Evolutionary conservation across 1,140 invertebrate genomes (phyloP).

Genomic region (Acyrthosiphon pisum): DNA sequence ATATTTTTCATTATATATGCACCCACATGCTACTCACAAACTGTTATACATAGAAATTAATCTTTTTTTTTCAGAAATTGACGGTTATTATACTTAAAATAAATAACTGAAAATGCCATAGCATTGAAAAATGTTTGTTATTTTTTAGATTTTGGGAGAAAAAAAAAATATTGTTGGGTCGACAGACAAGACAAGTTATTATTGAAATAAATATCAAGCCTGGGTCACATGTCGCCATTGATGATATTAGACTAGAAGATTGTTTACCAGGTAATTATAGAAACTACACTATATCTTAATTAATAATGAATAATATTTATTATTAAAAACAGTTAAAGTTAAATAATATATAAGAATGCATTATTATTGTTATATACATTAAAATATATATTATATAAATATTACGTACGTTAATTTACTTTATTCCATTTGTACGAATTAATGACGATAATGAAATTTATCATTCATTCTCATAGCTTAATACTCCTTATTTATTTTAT

Average conservation of each 20-base stretch:
- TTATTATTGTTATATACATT: no score
- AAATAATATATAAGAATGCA: no score
- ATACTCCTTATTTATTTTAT: no score
- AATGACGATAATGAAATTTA: no score
- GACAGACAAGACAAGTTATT: slow-evolving; percentile 45
- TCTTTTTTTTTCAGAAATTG: no score
- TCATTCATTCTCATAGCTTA: no score
- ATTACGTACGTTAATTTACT: no score
- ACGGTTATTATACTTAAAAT: background rate
- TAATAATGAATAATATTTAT: background rate
- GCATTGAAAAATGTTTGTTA: background rate
- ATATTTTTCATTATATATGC: no score
- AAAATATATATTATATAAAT: no score
- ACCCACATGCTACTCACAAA: no score
- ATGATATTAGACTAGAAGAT: slow-evolving; percentile 44
- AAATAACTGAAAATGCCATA: background rate
- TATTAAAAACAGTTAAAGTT: background rate
- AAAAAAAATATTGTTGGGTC: slow-evolving; percentile 38
- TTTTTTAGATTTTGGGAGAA: slow-evolving; percentile 43
- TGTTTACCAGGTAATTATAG: slow-evolving; percentile 39
- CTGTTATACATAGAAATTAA: no score
- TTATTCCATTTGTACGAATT: no score
- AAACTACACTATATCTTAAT: background rate
- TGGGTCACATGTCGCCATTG: slow-evolving; percentile 48
- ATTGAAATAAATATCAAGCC: slow-evolving; percentile 42